Base-by-base conservation (phyloP, 1,140 invertebrate species). In the Acyrthosiphon pisum region DNA sequence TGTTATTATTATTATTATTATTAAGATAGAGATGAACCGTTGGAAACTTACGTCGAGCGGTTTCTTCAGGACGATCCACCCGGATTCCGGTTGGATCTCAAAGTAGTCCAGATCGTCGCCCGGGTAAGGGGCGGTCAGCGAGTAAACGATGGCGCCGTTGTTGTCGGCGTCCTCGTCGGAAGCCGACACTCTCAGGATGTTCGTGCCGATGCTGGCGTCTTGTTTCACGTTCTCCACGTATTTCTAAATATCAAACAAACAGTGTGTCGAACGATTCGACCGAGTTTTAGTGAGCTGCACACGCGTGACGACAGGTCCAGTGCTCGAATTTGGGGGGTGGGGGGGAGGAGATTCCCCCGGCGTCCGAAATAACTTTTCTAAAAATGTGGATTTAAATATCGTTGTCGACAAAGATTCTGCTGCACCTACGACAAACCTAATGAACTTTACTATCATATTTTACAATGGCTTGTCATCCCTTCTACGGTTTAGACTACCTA, bases 201-300 rank as follows among this genome's bases (percentile, higher is more conserved):
- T 99, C 53, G 98, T 99, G 83, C 98, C 98, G 94, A 98, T 98
- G 95, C 98, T 98, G 44, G 98, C 98, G 95, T 99, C 98, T 96
- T 99, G 98, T 95, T 99, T 99, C 23, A 99, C 98, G 95, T 99
- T 99, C 95, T 99, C 98, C 94, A 98, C 97, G 95, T 99, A 99
- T 98, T 98, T 98, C 98, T 98, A 53, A 22, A 9, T 46, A 46
- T 46, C 6, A 3, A 41, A 53, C 50, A 95, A 56, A 96, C 4
- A n/a, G 6, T 18, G 2, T 50, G 23, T 44, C 3, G 14, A 22
- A 84, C 8, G 20, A 84, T 37, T 84, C 2, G 9, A 3, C 37
- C 20, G 37, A 23, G 23, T 44, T 44, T 41, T 9, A 84, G 94
- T 68, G 14, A n/a, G n/a, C 6, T 68, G 6, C 0, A 0, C 14